phyloP scores from a whole-genome alignment of 2,113 vertebrate species.

The Xenopus laevis region DNA sequence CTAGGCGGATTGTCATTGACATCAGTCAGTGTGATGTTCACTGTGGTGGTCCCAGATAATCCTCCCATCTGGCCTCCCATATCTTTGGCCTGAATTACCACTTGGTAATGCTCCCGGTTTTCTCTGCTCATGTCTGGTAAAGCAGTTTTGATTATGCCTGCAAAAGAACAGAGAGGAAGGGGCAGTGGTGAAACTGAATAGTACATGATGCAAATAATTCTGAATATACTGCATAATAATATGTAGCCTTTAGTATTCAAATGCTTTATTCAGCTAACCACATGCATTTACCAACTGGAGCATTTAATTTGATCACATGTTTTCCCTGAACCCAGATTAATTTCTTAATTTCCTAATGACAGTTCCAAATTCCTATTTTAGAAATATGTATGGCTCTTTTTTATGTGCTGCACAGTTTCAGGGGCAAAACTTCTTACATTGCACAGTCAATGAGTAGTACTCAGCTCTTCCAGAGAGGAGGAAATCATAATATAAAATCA shows the following conservation, averaged over 20 bases:
- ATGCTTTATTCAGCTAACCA: too few species aligned
- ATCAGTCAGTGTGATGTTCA: constrained; percentile 91
- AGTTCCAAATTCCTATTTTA: too few species aligned
- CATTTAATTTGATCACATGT: too few species aligned
- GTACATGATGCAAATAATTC: background rate
- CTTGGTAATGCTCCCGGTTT: constrained; percentile 94
- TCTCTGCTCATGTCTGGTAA: constrained; percentile 94
- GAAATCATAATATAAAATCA: too few species aligned
- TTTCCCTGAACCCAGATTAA: too few species aligned
- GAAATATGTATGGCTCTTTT: too few species aligned
- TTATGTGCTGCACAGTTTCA: too few species aligned
- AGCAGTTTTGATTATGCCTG: constrained; percentile 92
- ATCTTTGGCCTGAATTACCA: constrained; percentile 96
- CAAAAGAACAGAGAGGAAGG: constrained; percentile 29
- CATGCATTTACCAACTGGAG: too few species aligned
- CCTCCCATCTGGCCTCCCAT: constrained; percentile 98
- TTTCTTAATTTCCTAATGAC: too few species aligned
- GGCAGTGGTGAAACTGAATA: background rate
- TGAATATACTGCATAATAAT: background rate
- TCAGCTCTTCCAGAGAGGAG: too few species aligned
- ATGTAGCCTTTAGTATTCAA: background rate
- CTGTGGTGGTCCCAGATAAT: constrained; percentile 87
- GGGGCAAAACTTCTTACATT: too few species aligned
- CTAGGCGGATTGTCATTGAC: constrained; percentile 96
- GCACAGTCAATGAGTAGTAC: too few species aligned